Evolutionary conservation across 2,888 invertebrate species (phyloP), one percentile per base, ranked within the genome.

Genomic region (Nycteola revayana): DNA sequence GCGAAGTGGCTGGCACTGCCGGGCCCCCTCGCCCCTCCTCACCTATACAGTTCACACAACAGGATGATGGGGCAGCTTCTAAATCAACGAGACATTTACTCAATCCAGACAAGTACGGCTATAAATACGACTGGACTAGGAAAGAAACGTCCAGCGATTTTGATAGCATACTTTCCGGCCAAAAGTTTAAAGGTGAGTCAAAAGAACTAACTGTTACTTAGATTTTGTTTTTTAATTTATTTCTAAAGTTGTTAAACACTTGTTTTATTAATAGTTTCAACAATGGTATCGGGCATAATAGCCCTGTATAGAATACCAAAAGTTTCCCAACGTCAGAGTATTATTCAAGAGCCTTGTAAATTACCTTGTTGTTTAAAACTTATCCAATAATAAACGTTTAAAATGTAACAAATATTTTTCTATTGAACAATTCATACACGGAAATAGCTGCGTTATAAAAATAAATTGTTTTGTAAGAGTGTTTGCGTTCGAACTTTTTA

Each of bases 1-100:
- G 93, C 42, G 91, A 92, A 65, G 81, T 91, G 46, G 90, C 92
- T 35, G 94, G 93, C 40, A 95, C 95, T 3, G 94, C 94, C 49
- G 93, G 93, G 60, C 95, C 95, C 0, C 90, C 92, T 6, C 90
- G 94, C 49, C 92, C 93, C n/a, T 94, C 94, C 53, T 94, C 94
- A 0, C 93, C 93, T 1, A 91, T 93, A 57, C 93, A 94, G 61
- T 95, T 93, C 74, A 95, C 95, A 1, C 94, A 95, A 70, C 93
- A 94, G 32, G 94, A 94, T 46, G 94, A 94, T 60, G 91, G 91
- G 25, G 91, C 92, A 36, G 94, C 94, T 1, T 94, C 94, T 9
- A 95, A 95, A 79, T 94, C 95, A 7, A 95, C 95, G 5, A 90
- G 95, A 62, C 95, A 95, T 78, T 87, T 95, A 28, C 85, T 94